Percentiles rank a stretch among this genome's conserved stretches.
These are phyloP conservation scores for Loripinus fragilis DNA, from an alignment of 2,888 invertebrate genomes.

Conservation along the genomic window DNA sequence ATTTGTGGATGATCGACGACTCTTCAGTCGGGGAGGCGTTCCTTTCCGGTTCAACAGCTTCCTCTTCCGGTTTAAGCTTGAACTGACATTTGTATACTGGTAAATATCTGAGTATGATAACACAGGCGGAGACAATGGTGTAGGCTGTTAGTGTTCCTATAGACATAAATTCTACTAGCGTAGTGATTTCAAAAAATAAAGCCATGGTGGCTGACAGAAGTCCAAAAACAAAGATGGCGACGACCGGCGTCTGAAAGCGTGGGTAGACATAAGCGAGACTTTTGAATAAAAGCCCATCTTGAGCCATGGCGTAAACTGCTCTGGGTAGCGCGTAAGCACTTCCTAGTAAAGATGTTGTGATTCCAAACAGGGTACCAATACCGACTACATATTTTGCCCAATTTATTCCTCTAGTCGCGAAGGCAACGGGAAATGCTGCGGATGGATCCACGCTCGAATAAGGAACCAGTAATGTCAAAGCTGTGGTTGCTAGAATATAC, in stretches of 20 bases:
- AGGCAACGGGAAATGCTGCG: conserved; percentile 80
- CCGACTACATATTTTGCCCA: conserved; percentile 82
- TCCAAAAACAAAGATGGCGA: conserved; percentile 79
- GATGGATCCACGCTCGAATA: conserved; percentile 72
- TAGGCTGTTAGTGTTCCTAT: conserved; percentile 97
- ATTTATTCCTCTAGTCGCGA: conserved; percentile 72
- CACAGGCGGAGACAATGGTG: conserved; percentile 95
- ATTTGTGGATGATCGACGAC: conserved; percentile 73
- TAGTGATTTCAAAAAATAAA: conserved; percentile 93
- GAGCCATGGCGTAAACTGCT: conserved; percentile 95
- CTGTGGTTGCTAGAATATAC: conserved; percentile 77
- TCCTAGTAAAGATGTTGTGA: conserved; percentile 86
- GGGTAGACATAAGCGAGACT: conserved; percentile 88
- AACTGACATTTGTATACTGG: conserved; percentile 80
- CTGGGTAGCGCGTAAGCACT: conserved; percentile 93
- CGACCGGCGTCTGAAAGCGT: conserved; percentile 87
- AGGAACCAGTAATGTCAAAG: conserved; percentile 80
- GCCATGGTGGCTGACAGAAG: conserved; percentile 87
- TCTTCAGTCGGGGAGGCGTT: conserved; percentile 64
- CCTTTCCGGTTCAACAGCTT: conserved; percentile 37
- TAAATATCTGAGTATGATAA: conserved; percentile 93
- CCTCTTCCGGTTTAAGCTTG: conserved; percentile 78
- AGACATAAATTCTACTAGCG: conserved; percentile 97
- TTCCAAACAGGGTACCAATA: conserved; percentile 79
- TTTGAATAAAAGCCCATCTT: conserved; percentile 93